Conservation (phyloP, 2,113 vertebrate species). For the Corythoichthys intestinalis region DNA sequence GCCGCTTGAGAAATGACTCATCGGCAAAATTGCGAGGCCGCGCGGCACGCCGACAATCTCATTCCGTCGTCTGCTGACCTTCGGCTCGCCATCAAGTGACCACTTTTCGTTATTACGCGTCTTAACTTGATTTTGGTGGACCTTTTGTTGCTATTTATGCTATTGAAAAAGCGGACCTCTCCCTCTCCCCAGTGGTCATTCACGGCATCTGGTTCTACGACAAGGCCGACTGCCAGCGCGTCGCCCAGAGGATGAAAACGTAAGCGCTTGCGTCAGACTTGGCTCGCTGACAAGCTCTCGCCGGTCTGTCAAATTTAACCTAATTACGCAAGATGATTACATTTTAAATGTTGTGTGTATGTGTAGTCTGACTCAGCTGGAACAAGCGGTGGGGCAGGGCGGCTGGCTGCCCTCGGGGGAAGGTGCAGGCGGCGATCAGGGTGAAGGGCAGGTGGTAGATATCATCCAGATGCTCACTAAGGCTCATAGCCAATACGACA, state of each 20-base stretch:
- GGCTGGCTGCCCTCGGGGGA: slow-evolving; percentile 70
- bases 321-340: slow-evolving; percentile 6
- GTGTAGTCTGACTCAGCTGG: slow-evolving; percentile 83
- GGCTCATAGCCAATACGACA: slow-evolving; percentile 88
- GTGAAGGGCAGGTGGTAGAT: slow-evolving; percentile 77
- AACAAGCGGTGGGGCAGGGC: slow-evolving; percentile 78
- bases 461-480: slow-evolving; percentile 92
- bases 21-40: background rate
- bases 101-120: background rate
- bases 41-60: slow-evolving; percentile 1
- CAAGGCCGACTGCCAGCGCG: slow-evolving; percentile 92
- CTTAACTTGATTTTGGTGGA: slow-evolving; percentile 24
- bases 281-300: background rate
- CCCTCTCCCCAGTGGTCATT: slow-evolving; percentile 83
- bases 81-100: background rate
- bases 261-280: slow-evolving; percentile 70
- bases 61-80: slow-evolving; percentile 44
- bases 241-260: slow-evolving; percentile 92
- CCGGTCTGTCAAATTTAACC: background rate
- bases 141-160: slow-evolving; percentile 10
- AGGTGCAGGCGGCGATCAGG: slow-evolving; percentile 1
- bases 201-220: slow-evolving; percentile 99
- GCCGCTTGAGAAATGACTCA: too few species aligned
- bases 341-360: slow-evolving; percentile 7
- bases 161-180: slow-evolving; percentile 2